Evolutionary conservation across 2,113 vertebrate species (phyloP), one percentile per base, ranked within the genome.

Genomic region (Xenopus borealis): DNA sequence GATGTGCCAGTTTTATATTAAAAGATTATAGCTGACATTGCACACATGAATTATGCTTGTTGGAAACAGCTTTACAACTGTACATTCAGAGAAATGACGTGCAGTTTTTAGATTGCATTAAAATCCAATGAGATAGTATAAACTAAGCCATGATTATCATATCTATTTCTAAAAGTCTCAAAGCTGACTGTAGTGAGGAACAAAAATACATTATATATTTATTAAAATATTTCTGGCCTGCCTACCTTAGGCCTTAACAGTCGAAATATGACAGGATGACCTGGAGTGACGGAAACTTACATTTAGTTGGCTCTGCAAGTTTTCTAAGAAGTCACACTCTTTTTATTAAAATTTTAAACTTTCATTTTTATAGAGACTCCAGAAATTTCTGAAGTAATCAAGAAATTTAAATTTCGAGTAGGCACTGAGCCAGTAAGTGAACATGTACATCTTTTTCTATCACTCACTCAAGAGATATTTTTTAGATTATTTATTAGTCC

Each of bases 21-120:
- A 55, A 55, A 55, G 53, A 55, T 55, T 55, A 55, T n/a, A 55
- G 53, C 53, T 55, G 53, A 55, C 53, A 55, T 55, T 55, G 53
- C 14, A 55, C 53, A 55, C 53, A 55, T 55, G 53, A 55, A 55
- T 55, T 55, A 55, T 55, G 14, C 53, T 55, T 55, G 14, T n/a
- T n/a, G 14, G 53, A 55, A n/a, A 55, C 17, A 7, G 53, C 53
- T 55, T 55, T 55, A n/a, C 53, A 55, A 55, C 17, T 55, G 53
- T n/a, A 55, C 53, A 11, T 55, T 55, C 53, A 55, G 53, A 55
- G 53, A 55, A 16, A n/a, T 55, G 53, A 55, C 17, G 53, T n/a
- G 53, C 17, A 55, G 17, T n/a, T 55, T 55, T 55, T 9, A 55
- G 53, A 55, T n/a, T 55, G 53, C 16, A 55, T 55, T 55, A 55